A percentile compares a stretch with the other conserved stretches of the same genome.
These are phyloP conservation scores for Mythimna vitellina DNA, from an alignment of 2,888 invertebrate species.

Conservation along the genomic window DNA sequence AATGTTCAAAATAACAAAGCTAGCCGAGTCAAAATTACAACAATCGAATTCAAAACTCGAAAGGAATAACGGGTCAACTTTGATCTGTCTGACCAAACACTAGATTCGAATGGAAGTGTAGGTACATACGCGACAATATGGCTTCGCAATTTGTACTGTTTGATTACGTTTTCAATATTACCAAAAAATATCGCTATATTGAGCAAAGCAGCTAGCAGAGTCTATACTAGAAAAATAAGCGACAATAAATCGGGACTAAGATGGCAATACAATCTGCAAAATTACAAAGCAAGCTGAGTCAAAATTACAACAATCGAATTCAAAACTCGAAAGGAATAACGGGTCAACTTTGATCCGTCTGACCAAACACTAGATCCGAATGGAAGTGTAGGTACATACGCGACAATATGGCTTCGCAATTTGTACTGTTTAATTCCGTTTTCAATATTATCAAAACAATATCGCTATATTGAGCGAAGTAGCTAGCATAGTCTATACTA, in stretches of 20 bases:
- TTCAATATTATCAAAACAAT: conserved; percentile 83
- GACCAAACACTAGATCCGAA: conserved; percentile 43
- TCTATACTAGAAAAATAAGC: too few relatives aligned
- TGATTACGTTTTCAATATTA: conserved; percentile 77
- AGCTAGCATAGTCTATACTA: too few relatives aligned
- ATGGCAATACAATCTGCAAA: too few relatives aligned
- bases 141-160: conserved; percentile 63
- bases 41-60: conserved; percentile 1
- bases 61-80: conserved; percentile 17
- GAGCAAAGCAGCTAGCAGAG: conserved; percentile 50
- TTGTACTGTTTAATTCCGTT: conserved; percentile 70
- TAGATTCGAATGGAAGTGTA: conserved; percentile 26
- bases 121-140: conserved; percentile 53
- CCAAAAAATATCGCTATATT: conserved; percentile 84
- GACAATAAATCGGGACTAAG: too few relatives aligned
- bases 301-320: background rate
- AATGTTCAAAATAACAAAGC: background rate
- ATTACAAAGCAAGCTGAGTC: background rate
- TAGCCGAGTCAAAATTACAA: background rate
- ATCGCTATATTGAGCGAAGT: conserved; percentile 84
- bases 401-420: conserved; percentile 60
- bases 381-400: conserved; percentile 28
- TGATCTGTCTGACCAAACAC: conserved; percentile 44
- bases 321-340: conserved; percentile 3
- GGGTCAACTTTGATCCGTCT: conserved; percentile 32